Conservation (phyloP, 2,888 invertebrate species). For the Limenitis arthemis region DNA sequence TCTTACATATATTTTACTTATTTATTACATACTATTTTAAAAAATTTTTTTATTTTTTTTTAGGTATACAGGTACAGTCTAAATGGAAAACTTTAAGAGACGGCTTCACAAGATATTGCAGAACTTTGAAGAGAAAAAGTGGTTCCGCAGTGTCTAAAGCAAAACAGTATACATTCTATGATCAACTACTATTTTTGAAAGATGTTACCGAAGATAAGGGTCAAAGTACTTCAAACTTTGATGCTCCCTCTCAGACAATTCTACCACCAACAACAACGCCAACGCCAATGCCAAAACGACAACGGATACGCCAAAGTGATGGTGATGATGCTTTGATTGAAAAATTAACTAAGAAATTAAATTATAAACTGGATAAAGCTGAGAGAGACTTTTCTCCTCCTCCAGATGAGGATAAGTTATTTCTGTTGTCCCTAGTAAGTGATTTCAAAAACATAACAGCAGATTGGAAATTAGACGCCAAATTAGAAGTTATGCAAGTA, state of each 20-base stretch:
- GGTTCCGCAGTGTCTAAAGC: constrained; percentile 1
- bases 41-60: neutral
- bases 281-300: no score
- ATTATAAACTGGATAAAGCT: constrained; percentile 1
- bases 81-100: constrained; percentile 1
- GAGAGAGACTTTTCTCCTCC: neutral
- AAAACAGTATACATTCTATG: constrained; percentile 3
- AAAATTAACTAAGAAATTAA: constrained; percentile 1
- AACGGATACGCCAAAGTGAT: constrained; percentile 1
- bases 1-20: neutral
- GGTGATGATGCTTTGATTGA: constrained; percentile 1
- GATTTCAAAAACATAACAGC: neutral
- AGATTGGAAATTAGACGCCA: constrained; percentile 3
- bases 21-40: no score
- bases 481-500: constrained; percentile 1
- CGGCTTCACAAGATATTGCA: neutral
- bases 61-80: neutral
- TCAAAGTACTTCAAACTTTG: neutral
- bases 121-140: neutral
- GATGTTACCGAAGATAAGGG: neutral
- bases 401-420: constrained; percentile 1
- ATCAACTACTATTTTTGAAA: constrained; percentile 3
- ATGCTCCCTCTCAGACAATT: no score
- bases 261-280: no score
- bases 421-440: constrained; percentile 2